These are phyloP conservation scores for Dryobota labecula DNA, from an alignment of 2,888 invertebrate genomes.

Conservation along the genomic window DNA sequence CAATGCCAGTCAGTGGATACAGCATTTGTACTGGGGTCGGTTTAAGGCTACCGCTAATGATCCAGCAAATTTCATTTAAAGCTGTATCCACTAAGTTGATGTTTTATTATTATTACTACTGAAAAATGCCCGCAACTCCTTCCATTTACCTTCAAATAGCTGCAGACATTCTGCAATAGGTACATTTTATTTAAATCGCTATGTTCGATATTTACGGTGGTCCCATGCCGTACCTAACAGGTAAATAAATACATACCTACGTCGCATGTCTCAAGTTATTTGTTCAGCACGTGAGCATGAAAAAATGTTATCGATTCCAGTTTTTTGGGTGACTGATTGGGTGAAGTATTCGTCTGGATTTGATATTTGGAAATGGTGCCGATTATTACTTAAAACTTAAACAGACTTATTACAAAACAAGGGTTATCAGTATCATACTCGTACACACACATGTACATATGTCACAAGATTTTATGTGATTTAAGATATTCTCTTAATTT, in stretches of 20 bases:
- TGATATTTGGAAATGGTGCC: neutral
- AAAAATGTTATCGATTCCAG: constrained; percentile 51
- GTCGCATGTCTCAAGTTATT: constrained; percentile 58
- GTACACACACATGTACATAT: no score
- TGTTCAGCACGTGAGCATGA: constrained; percentile 38
- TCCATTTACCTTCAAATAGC: constrained; percentile 25
- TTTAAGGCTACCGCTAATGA: no score
- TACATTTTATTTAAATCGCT: constrained; percentile 24
- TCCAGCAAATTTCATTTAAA: no score
- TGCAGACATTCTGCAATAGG: constrained; percentile 8
- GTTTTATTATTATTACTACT: no score
- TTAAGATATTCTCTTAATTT: no score
- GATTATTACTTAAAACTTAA: no score
- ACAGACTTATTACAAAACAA: no score
- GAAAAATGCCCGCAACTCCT: neutral
- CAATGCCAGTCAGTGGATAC: no score
- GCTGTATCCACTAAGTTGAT: no score
- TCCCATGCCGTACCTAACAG: constrained; percentile 6
- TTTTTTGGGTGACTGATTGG: constrained; percentile 21
- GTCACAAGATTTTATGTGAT: no score
- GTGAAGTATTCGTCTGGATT: constrained; percentile 15
- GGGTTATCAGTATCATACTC: no score
- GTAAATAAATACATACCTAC: constrained; percentile 13
- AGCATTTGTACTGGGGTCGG: no score
- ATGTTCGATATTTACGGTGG: constrained; percentile 14